Percentiles rank a stretch among this genome's conserved stretches.
Conservation (phyloP, 2,888 invertebrate genomes). For the Kryphioiulus occultus region DNA sequence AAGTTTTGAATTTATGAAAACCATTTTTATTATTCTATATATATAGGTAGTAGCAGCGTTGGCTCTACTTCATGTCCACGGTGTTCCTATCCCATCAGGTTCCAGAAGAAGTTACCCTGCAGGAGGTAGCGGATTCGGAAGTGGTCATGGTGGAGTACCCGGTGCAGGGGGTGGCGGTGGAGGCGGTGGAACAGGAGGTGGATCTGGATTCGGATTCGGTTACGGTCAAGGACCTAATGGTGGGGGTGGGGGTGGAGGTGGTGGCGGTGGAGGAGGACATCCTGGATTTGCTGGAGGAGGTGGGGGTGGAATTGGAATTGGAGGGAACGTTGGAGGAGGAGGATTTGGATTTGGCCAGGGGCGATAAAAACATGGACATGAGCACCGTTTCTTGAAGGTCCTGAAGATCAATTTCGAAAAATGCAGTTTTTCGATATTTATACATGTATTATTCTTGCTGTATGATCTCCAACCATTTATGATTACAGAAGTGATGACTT, state of each 20-base stretch:
- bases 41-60: background rate
- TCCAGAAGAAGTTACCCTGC: background rate
- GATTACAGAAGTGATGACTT: too few relatives aligned
- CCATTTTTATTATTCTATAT: background rate
- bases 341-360: conserved; percentile 4
- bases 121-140: background rate
- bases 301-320: background rate
- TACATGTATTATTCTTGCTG: too few relatives aligned
- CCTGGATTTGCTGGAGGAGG: background rate
- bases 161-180: background rate
- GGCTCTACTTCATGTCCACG: background rate
- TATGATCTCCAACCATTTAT: too few relatives aligned
- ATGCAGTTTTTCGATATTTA: background rate
- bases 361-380: background rate
- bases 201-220: conserved; percentile 22
- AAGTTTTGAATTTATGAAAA: too few relatives aligned
- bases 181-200: background rate
- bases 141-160: background rate
- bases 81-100: background rate
- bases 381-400: too few relatives aligned
- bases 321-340: background rate
- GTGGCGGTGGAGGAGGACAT: background rate
- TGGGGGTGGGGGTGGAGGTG: background rate
- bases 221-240: background rate
- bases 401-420: background rate